Evolutionary conservation across 1,140 invertebrate genomes (phyloP), one percentile per base, ranked within the genome.

Genomic region (Brachionus manjavacas): DNA sequence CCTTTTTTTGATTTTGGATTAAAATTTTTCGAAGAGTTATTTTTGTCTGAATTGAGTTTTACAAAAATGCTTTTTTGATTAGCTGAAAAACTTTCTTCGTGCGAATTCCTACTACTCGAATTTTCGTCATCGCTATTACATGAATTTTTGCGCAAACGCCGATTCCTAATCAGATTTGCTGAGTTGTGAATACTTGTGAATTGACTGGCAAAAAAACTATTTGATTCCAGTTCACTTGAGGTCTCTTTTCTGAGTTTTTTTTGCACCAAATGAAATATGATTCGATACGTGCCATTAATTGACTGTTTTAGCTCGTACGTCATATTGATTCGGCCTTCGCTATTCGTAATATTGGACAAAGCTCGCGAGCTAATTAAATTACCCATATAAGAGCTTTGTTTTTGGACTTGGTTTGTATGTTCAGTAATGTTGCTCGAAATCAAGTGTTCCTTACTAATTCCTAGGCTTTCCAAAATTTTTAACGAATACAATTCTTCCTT

Each of bases 261-360:
- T 49, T 90, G 90, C 4, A 92, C 85, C 49, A 90, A 87, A 85
- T 92, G 91, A 28, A 92, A 86, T 8, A 92, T 86, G 66, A 92
- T 92, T 64, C 92, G 87, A 86, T 92, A 93, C 12, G 91, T 91
- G 1, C 92, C 92, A 8, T 83, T 83, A 16, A 83, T 68, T 12
- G 49, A 81, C 25, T 81, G 79, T 25, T 81, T 81, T n/a, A 81
- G 6, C 28, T 68, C 64, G 12, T 31, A 20, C 0, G 79, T 81
- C 25, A 81, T 35, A 35, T 60, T n/a, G 0, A 68, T 46, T 0
- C 8, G 49, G 60, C n/a, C 64, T 28, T 81, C 23, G 28, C 9
- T 72, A 43, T 72, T 72, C 23, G 39, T 43, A 23, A 41, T 41
- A 72, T 72, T 41, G 8, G 68, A 39, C 14, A 72, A 16, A 6